Percentiles rank a stretch among this genome's conserved stretches.
These are phyloP conservation scores for Tinamus guttatus DNA, from an alignment of 2,113 vertebrate genomes.

Conservation along the genomic window DNA sequence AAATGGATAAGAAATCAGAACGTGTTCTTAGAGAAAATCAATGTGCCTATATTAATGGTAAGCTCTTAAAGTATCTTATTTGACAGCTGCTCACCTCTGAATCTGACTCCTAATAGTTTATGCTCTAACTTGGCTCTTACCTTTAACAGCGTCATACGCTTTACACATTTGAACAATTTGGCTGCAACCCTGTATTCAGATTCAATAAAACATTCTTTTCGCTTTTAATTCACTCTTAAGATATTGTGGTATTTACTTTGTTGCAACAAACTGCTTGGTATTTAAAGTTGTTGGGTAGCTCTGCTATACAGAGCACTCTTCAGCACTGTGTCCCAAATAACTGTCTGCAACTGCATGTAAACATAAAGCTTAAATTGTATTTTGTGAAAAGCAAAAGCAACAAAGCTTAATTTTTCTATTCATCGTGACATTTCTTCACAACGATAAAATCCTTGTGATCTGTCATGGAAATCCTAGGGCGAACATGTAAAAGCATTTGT, in stretches of 20 bases:
- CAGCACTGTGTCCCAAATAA: not conserved
- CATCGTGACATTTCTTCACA: not conserved
- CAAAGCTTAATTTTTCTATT: not conserved
- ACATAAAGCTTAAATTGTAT: not conserved
- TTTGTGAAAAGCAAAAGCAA: not conserved
- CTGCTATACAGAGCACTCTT: not conserved
- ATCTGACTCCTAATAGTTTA: not conserved
- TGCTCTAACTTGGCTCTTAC: not conserved
- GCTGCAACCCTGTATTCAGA: not conserved
- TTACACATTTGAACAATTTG: not conserved
- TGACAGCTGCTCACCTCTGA: not conserved
- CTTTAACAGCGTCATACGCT: not conserved
- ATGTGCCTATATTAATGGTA: conserved; percentile 97
- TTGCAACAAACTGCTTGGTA: not conserved
- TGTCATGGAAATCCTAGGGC: not conserved
- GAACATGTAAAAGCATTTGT: not conserved
- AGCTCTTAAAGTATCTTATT: conserved; percentile 39
- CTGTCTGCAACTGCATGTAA: not conserved
- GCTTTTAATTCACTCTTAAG: not conserved
- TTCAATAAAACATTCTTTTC: not conserved
- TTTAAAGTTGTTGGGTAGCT: not conserved
- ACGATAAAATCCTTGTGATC: not conserved
- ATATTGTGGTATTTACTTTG: not conserved
- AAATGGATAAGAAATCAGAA: conserved; percentile 91
- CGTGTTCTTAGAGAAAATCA: conserved; percentile 88